These are phyloP conservation scores for Agonopterix arenella DNA, from an alignment of 2,888 invertebrate genomes.

Conservation along the genomic window DNA sequence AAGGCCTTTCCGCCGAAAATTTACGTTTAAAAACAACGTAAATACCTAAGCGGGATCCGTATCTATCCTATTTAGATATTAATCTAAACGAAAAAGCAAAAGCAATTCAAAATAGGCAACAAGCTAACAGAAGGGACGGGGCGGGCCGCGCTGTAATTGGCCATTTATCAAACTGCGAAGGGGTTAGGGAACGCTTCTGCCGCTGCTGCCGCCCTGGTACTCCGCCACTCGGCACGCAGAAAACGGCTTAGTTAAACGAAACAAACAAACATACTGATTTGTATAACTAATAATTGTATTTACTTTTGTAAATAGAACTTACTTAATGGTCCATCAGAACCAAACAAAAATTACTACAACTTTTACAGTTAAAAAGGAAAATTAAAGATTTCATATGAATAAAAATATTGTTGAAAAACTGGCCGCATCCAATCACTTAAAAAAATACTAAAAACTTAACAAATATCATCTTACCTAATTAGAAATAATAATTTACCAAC, in stretches of 20 bases:
- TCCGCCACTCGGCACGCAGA: conserved; percentile 18
- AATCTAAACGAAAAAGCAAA: conserved; percentile 77
- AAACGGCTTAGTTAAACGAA: conserved; percentile 14
- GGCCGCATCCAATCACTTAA: background rate
- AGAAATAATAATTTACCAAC: conserved; percentile 7
- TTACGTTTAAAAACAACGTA: conserved; percentile 76
- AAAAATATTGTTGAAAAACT: background rate
- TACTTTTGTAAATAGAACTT: too few species aligned
- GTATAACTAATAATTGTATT: conserved; percentile 4
- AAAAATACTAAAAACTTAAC: too few species aligned
- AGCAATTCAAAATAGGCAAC: conserved; percentile 77
- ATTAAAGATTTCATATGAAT: background rate
- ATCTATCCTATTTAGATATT: conserved; percentile 78
- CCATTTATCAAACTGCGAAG: conserved; percentile 78
- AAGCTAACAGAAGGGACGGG: conserved; percentile 75
- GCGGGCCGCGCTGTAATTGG: conserved; percentile 72
- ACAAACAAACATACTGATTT: conserved; percentile 27
- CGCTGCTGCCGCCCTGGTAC: conserved; percentile 49
- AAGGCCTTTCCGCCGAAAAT: conserved; percentile 47
- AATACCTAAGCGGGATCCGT: conserved; percentile 73
- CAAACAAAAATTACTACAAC: too few species aligned
- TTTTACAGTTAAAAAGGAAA: background rate
- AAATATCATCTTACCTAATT: conserved; percentile 6
- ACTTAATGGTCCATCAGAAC: too few species aligned
- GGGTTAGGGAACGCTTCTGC: conserved; percentile 67